Percentiles rank a stretch among this genome's conserved stretches.
phyloP scores from a whole-genome alignment of 2,888 invertebrate genomes.

The Aleiodes alternator region DNA sequence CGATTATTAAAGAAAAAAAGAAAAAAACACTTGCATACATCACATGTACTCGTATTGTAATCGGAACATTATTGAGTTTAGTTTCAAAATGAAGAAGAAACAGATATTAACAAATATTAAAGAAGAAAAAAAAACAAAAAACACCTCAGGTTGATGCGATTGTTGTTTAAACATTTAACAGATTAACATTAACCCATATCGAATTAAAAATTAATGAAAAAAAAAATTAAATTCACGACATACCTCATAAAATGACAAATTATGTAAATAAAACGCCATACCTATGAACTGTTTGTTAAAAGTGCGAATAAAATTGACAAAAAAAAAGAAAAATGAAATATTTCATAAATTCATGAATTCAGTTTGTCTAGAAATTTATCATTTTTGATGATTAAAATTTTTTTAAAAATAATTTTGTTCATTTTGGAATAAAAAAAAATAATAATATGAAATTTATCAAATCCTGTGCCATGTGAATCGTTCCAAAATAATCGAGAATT shows the following conservation, averaged over 20 bases:
- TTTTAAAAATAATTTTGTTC: background rate
- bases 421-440: background rate
- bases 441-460: constrained; percentile 10
- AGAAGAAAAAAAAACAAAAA: constrained; percentile 10
- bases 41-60: constrained; percentile 29
- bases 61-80: constrained; percentile 12
- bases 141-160: constrained; percentile 46
- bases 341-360: constrained; percentile 22
- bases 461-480: constrained; percentile 30
- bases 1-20: background rate
- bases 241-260: constrained; percentile 59
- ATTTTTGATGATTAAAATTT: constrained; percentile 19
- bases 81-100: background rate
- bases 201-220: constrained; percentile 31
- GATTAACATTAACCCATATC: constrained; percentile 41
- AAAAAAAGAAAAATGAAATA: constrained; percentile 15
- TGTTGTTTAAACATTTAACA: constrained; percentile 29
- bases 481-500: constrained; percentile 30
- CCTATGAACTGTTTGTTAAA: constrained; percentile 53
- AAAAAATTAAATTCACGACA: constrained; percentile 57
- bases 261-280: constrained; percentile 56
- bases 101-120: background rate
- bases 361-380: constrained; percentile 5
- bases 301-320: constrained; percentile 52
- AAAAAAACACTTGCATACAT: constrained; percentile 22